Evolutionary conservation across 2,797 vertebrate species (phyloP), one percentile per base, ranked within the genome.

Genomic region (Hybognathus amarus): DNA sequence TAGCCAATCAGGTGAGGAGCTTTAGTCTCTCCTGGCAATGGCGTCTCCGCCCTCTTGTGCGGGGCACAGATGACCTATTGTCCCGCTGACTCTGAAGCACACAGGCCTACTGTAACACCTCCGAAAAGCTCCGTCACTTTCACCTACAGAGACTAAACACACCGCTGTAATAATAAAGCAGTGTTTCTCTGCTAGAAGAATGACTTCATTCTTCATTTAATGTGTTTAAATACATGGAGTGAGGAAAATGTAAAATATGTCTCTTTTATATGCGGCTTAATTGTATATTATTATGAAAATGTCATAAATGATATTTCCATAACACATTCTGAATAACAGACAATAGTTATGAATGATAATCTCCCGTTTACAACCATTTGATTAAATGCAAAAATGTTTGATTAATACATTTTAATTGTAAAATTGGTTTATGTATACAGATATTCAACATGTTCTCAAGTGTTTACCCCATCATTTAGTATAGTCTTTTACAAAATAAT

Each of bases 1-100:
- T 87, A 89, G 87, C 91, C 92, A 94, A 92, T 92, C 91, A 85
- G 63, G n/a, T 12, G 2, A 79, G 2, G 79, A 80, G 89, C 82
- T 86, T 88, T 87, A 89, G 90, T 91, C 92, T 89, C 83, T 1
- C 40, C 40, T 40, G 85, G 88, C 86, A 45, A 71, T 67, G 59
- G 45, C 36, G 82, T 42, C 71, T 89, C 91, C 89, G 45, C 91
- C 92, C 88, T 90, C 85, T 77, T 85, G 85, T 89, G 90, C 90
- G 83, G 87, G 89, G 89, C 89, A 93, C 92, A 93, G 93, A 93
- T 93, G 88, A 90, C 87, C 89, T 90, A 92, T 93, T 93, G 93
- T 94, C 90, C 89, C 83, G 84, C 76, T 82, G 90, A 91, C 90
- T 88, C 74, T 80, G 83, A 77, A 88, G 71, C 85, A 79, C 85